Base-by-base conservation (phyloP, 1,140 invertebrate species). In the Pissodes strobi region DNA sequence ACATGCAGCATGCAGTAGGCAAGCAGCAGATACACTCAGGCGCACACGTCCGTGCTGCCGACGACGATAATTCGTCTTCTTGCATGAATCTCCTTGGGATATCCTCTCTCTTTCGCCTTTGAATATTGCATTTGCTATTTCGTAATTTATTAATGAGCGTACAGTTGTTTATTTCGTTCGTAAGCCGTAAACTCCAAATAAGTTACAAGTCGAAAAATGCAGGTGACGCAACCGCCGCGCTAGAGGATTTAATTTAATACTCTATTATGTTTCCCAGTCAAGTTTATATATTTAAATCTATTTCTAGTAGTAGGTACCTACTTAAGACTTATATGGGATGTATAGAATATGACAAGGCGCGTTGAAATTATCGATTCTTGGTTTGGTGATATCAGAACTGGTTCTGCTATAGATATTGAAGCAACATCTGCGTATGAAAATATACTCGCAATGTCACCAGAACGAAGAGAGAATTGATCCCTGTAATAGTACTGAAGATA, bases 71-170 rank as follows among this genome's bases (percentile, higher is more conserved):
- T 61, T 45, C 64, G 64, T 67, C 64, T 67, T 67, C 64, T 67
- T 64, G 62, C 62, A 64, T 64, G 66, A 41, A 68, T 64, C 61
- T 68, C 58, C 66, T 68, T 68, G 66, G 37, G n/a, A 41, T 3
- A 17, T 56, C 60, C 66, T 68, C 66, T 67, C 65, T 68, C 66
- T 68, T 68, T 68, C 61, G 61, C 19, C 66, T 68, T 64, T 64
- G 60, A 68, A 59, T 63, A 53, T 53, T 58, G 58, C 58, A 62
- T 62, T 62, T 55, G 49, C 27, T 39, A 53, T 68, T 68, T 68
- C 66, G 66, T 22, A 63, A 68, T 64, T 68, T 68, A 62, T 59
- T 59, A 66, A 66, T 55, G 49, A 51, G 37, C 27, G 30, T 34
- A 43, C 30, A 15, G 65, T 67, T 68, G 60, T 68, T 68, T 68